Conservation (phyloP, 2,797 vertebrate genomes). For the Hyperoplus immaculatus region DNA sequence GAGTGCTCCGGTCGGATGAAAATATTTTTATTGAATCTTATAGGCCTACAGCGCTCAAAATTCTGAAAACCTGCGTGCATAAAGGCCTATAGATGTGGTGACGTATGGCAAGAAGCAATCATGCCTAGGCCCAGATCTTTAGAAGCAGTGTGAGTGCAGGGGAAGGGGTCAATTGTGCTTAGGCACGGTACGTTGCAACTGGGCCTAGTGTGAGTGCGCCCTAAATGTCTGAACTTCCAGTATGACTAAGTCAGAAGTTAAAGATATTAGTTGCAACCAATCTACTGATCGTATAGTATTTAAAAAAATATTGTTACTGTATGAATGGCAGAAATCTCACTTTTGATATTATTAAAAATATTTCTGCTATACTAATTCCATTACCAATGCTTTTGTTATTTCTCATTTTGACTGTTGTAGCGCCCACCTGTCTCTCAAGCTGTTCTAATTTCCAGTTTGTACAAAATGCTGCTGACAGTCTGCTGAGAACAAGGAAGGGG, state of each 20-base stretch:
- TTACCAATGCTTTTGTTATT: background rate
- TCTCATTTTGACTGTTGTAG: background rate
- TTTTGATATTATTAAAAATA: too few relatives aligned
- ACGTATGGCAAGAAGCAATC: too few relatives aligned
- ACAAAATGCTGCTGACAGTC: constrained; percentile 41
- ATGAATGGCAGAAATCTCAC: background rate
- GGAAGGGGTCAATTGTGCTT: too few relatives aligned
- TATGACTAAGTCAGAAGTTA: background rate
- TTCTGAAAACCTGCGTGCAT: too few relatives aligned
- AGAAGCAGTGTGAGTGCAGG: too few relatives aligned
- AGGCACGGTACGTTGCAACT: too few relatives aligned
- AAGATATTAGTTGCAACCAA: background rate
- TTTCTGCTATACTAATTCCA: too few relatives aligned
- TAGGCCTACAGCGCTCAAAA: too few relatives aligned
- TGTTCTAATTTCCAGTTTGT: constrained; percentile 10
- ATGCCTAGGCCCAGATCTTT: too few relatives aligned
- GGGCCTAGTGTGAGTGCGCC: too few relatives aligned
- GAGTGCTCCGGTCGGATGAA: background rate
- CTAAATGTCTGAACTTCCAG: background rate
- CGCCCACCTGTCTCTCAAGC: background rate
- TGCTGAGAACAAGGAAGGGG: constrained; percentile 25
- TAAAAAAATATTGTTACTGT: background rate
- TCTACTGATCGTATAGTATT: background rate
- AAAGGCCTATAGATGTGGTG: too few relatives aligned
- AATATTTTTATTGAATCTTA: too few relatives aligned